Conservation (phyloP, 2,888 invertebrate species). For the Chloromyia formosa region DNA sequence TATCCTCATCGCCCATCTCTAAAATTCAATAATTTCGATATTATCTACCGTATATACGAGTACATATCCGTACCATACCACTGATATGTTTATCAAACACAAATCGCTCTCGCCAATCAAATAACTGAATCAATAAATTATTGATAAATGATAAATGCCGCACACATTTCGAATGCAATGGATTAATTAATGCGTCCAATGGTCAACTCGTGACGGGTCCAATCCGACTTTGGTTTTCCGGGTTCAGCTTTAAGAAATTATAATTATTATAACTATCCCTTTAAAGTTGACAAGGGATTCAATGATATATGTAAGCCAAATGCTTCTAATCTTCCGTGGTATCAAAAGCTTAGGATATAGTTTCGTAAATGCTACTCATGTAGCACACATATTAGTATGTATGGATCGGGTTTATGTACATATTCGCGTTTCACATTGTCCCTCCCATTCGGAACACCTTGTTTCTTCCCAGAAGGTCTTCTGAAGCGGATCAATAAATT, state of each 20-base stretch:
- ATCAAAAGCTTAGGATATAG: conserved; percentile 8
- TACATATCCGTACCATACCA: neutral
- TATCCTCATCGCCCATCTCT: neutral
- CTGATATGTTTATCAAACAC: conserved; percentile 35
- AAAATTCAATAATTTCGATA: conserved; percentile 10
- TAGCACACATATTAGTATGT: neutral
- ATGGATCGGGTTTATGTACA: neutral
- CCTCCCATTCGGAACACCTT: conserved; percentile 22
- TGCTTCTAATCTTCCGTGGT: conserved; percentile 25
- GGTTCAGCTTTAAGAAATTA: conserved; percentile 33
- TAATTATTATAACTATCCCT: conserved; percentile 9
- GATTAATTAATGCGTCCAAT: conserved; percentile 29
- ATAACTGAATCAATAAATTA: conserved; percentile 39
- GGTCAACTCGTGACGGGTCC: neutral
- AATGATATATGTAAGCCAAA: conserved; percentile 34
- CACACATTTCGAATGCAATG: conserved; percentile 36
- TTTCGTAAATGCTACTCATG: conserved; percentile 20
- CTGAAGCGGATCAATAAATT: conserved; percentile 44
- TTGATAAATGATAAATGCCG: conserved; percentile 39
- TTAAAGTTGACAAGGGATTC: conserved; percentile 29
- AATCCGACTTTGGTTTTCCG: neutral
- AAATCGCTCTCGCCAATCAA: conserved; percentile 41
- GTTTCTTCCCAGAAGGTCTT: conserved; percentile 34
- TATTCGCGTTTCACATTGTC: too few relatives aligned
- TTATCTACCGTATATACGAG: neutral